Percentiles rank a stretch among this genome's conserved stretches.
Conservation (phyloP, 2,888 invertebrate genomes). For the Pinctada fucata region DNA sequence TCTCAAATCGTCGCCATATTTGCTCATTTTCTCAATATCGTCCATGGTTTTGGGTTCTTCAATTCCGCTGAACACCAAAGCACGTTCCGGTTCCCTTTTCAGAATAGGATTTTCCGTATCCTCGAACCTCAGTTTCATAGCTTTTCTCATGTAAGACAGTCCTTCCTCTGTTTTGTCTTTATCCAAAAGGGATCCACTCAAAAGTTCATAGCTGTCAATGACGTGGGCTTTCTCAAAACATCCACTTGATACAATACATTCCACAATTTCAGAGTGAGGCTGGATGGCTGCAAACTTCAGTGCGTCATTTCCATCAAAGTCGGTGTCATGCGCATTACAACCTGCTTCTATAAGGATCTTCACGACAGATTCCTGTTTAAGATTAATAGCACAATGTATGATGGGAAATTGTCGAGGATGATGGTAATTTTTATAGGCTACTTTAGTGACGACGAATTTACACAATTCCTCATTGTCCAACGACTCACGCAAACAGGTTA, state of each 20-base stretch:
- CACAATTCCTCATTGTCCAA: constrained; percentile 31
- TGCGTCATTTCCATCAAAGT: constrained; percentile 38
- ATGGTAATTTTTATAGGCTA: constrained; percentile 24
- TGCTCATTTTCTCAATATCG: constrained; percentile 12
- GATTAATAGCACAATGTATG: constrained; percentile 35
- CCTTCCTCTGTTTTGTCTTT: constrained; percentile 15
- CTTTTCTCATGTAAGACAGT: constrained; percentile 27
- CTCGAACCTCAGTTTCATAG: constrained; percentile 1
- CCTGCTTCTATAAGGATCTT: constrained; percentile 26
- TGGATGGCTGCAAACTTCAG: constrained; percentile 31
- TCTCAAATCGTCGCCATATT: background rate
- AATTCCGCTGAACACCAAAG: constrained; percentile 1
- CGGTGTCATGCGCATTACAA: constrained; percentile 10
- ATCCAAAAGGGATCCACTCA: constrained; percentile 26
- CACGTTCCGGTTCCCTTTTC: background rate
- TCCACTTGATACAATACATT: constrained; percentile 17
- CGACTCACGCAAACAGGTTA: constrained; percentile 29
- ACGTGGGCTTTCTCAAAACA: background rate
- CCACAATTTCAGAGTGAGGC: constrained; percentile 22
- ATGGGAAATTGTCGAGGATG: constrained; percentile 31
- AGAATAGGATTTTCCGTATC: background rate
- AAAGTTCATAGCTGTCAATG: constrained; percentile 27
- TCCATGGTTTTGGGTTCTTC: constrained; percentile 16
- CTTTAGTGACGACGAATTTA: constrained; percentile 22
- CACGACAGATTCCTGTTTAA: constrained; percentile 16